A percentile compares a stretch with the other conserved stretches of the same genome.
Conservation (phyloP, 2,113 vertebrate genomes). For the Lethenteron camtschaticum region DNA sequence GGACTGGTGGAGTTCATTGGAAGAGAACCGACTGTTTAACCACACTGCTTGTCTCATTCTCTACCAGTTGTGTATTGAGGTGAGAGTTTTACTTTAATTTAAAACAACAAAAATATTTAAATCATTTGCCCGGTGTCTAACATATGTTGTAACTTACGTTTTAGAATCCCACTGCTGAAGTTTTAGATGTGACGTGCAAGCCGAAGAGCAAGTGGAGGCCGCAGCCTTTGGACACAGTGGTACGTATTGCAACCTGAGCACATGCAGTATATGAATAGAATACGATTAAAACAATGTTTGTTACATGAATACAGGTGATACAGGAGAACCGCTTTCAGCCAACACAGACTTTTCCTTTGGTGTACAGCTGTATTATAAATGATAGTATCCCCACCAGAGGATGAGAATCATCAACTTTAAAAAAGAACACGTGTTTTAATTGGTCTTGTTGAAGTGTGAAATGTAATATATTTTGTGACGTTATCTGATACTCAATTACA, state of each 20-base stretch:
- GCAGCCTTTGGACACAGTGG: conserved; percentile 80
- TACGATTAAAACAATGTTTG: no score
- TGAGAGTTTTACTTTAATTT: conserved; percentile 13
- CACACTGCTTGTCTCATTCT: conserved; percentile 85
- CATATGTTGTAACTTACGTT: conserved; percentile 14
- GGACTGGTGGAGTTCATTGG: conserved; percentile 58
- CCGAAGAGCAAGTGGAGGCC: conserved; percentile 96
- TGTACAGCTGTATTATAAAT: background rate
- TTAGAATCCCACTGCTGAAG: conserved; percentile 63
- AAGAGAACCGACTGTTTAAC: conserved; percentile 75
- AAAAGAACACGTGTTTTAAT: no score
- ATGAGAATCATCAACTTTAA: no score
- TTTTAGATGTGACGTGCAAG: conserved; percentile 60
- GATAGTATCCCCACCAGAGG: background rate
- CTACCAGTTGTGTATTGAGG: conserved; percentile 97
- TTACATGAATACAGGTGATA: no score
- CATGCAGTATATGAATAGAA: no score
- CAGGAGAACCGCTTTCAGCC: no score
- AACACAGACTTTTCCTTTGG: background rate
- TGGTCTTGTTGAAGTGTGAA: no score
- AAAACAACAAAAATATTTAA: no score
- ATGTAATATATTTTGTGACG: no score
- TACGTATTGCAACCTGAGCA: conserved; percentile 19
- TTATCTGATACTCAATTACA: no score
- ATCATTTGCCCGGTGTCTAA: background rate